phyloP scores from a whole-genome alignment of 2,888 invertebrate species.

The Lypha dubia region DNA sequence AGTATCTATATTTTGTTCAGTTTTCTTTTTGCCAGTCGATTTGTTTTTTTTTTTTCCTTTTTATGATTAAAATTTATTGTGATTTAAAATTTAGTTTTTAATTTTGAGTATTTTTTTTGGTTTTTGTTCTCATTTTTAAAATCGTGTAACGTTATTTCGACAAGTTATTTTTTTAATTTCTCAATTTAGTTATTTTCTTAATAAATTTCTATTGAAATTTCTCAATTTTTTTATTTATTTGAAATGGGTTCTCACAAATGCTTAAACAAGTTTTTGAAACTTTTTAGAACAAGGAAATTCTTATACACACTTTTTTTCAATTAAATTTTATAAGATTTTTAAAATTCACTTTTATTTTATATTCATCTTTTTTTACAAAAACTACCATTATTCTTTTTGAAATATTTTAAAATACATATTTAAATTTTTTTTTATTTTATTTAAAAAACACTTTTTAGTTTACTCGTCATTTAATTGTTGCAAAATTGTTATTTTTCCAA shows the following conservation, averaged over 20 bases:
- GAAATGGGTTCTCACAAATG: neutral
- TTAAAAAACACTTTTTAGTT: neutral
- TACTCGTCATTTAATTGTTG: no score
- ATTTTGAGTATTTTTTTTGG: neutral
- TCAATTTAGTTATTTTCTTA: neutral
- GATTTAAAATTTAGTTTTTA: neutral
- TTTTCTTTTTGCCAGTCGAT: neutral
- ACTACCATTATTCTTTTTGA: neutral
- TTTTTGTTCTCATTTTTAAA: constrained; percentile 32
- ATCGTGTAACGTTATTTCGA: neutral
- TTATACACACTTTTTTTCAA: neutral
- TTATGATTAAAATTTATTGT: neutral
- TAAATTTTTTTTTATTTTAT: neutral
- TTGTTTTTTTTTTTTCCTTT: constrained; percentile 17
- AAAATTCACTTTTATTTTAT: constrained; percentile 1
- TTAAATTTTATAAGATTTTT: neutral
- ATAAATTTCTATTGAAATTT: neutral
- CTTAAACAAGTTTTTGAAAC: neutral
- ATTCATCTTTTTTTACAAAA: neutral
- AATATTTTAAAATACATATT: neutral
- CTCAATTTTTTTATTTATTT: neutral
- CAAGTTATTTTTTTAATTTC: neutral
- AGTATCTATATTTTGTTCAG: neutral
- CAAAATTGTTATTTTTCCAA: no score
- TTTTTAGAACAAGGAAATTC: neutral